Conservation (phyloP, 2,113 vertebrate species). For the Myotis brandtii region DNA sequence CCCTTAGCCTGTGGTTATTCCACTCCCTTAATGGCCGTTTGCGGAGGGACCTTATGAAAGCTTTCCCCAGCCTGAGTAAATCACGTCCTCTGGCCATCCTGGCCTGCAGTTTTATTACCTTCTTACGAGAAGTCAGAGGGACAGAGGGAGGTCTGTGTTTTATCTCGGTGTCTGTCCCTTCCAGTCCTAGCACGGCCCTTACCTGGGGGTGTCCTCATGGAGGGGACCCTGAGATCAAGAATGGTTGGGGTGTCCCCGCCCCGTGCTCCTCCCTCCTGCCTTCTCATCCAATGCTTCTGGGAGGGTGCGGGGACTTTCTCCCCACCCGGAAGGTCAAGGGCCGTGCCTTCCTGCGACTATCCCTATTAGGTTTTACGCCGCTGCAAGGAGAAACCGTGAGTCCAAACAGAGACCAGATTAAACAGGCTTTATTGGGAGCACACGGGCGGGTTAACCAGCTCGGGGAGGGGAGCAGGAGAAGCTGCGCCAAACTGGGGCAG, state of each 20-base stretch:
- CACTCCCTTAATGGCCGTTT: slow-evolving; percentile 78
- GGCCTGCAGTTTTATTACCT: slow-evolving; percentile 64
- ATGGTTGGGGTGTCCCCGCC: not conserved
- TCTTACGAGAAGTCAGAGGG: slow-evolving; percentile 51
- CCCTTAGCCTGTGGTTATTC: slow-evolving; percentile 76
- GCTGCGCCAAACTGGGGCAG: no score
- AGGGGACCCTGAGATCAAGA: not conserved
- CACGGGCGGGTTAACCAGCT: no score
- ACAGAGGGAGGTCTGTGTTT: not conserved
- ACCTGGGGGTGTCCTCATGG: not conserved
- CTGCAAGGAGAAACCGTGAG: no score
- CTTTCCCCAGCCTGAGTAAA: slow-evolving; percentile 72
- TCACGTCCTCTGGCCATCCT: slow-evolving; percentile 56
- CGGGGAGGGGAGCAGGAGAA: no score
- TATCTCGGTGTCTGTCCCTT: not conserved
- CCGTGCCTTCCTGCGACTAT: fast-evolving
- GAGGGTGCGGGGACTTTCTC: not conserved
- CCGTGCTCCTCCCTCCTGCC: not conserved
- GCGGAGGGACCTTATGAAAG: slow-evolving; percentile 76
- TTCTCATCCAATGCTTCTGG: not conserved
- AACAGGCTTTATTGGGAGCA: no score
- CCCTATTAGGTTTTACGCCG: no score
- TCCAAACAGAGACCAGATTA: no score
- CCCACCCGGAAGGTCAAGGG: fast-evolving
- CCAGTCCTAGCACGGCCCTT: not conserved